Percentiles rank a stretch among this genome's conserved stretches.
phyloP scores from a whole-genome alignment of 2,113 vertebrate species.

The Orientallactaga bullata region DNA sequence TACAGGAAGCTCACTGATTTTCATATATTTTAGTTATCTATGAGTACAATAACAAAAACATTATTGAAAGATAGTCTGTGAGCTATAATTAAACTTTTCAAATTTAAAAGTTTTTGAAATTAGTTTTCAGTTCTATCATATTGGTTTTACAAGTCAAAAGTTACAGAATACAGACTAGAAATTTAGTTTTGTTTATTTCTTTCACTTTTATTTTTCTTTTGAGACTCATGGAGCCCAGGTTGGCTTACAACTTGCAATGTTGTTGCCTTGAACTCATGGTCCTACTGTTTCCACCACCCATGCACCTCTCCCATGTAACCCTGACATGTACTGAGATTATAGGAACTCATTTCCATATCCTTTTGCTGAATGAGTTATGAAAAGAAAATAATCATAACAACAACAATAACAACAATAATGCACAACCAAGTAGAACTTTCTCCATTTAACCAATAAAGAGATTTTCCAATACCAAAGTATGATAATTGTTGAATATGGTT shows the following conservation, averaged over 20 bases:
- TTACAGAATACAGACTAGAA: neutral
- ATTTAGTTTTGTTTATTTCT: neutral
- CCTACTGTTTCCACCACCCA: no score
- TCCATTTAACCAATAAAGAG: neutral
- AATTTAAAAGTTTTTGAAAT: neutral
- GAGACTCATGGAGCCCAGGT: neutral
- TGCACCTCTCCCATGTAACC: neutral
- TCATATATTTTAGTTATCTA: neutral
- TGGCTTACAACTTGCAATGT: neutral
- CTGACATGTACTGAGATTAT: neutral
- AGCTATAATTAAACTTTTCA: neutral
- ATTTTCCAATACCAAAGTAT: neutral
- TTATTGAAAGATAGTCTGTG: neutral
- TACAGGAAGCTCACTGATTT: neutral
- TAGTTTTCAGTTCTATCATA: neutral
- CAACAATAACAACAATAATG: neutral
- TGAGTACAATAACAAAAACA: neutral
- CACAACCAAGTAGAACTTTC: neutral
- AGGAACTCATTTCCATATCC: neutral
- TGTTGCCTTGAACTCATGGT: neutral
- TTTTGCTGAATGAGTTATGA: neutral
- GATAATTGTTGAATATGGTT: neutral
- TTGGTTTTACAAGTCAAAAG: neutral
- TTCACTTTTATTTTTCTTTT: neutral
- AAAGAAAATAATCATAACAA: neutral